Percentiles rank a stretch among this genome's conserved stretches.
Conservation (phyloP, 2,888 invertebrate species). For the Drosophila cognata region DNA sequence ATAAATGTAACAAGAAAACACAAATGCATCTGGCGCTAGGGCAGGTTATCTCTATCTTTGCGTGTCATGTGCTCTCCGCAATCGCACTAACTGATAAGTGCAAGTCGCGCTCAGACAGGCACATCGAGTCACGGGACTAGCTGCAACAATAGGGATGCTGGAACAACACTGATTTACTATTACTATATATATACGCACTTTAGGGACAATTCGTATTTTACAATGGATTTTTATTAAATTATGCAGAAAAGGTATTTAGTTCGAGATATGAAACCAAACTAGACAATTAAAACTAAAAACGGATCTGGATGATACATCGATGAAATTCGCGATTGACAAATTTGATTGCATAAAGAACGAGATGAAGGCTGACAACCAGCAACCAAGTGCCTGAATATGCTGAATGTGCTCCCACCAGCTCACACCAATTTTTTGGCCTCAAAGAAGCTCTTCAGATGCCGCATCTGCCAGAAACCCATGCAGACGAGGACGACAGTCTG, state of each 20-base stretch:
- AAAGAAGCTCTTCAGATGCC: conserved; percentile 99
- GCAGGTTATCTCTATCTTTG: conserved; percentile 63
- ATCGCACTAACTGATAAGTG: conserved; percentile 50
- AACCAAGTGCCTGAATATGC: conserved; percentile 6
- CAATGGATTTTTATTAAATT: conserved; percentile 78
- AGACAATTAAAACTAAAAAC: conserved; percentile 65
- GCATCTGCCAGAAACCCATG: conserved; percentile 99
- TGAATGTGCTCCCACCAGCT: conserved; percentile 12
- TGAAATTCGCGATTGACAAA: conserved; percentile 58
- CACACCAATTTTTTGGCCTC: conserved; percentile 98
- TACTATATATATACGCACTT: neutral
- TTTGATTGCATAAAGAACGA: conserved; percentile 44
- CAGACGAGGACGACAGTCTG: conserved; percentile 95
- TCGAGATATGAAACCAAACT: conserved; percentile 50
- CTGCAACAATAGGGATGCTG: conserved; percentile 41
- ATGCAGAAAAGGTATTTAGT: conserved; percentile 60
- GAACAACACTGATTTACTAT: neutral
- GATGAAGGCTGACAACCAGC: conserved; percentile 41
- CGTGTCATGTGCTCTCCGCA: conserved; percentile 50
- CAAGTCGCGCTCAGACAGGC: conserved; percentile 58
- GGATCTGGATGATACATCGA: conserved; percentile 59
- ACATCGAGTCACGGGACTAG: conserved; percentile 69
- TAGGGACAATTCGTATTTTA: conserved; percentile 49
- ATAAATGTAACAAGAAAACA: conserved; percentile 58
- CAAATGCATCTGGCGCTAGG: conserved; percentile 31